phyloP scores from a whole-genome alignment of 2,797 vertebrate genomes.

The Pelodytes ibericus region DNA sequence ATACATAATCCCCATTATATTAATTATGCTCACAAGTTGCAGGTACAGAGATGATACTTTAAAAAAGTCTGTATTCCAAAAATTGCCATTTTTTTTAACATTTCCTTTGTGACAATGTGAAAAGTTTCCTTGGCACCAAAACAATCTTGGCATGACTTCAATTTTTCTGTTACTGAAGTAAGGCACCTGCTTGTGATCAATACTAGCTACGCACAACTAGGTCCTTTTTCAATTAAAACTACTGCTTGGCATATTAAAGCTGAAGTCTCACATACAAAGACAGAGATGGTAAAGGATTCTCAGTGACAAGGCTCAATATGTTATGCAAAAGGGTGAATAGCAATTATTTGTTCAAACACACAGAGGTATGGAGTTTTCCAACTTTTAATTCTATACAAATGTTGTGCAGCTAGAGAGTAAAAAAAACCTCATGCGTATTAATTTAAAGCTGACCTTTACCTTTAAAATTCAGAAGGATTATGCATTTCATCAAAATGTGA shows the following conservation, averaged over 20 bases:
- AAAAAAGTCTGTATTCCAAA: no score
- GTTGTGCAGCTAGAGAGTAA: slow-evolving; percentile 42
- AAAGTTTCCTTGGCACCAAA: not conserved
- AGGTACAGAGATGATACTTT: no score
- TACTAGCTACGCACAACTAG: slow-evolving; percentile 1
- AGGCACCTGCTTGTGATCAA: slow-evolving; percentile 40
- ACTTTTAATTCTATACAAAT: slow-evolving; percentile 49
- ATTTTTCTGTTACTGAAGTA: slow-evolving; percentile 33
- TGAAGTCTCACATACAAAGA: slow-evolving; percentile 43
- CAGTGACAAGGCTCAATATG: slow-evolving; percentile 46
- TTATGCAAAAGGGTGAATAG: slow-evolving; percentile 24
- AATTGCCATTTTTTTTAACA: not conserved
- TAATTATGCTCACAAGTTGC: no score
- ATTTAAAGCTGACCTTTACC: slow-evolving; percentile 58
- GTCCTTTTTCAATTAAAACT: slow-evolving; percentile 46
- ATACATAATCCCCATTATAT: no score
- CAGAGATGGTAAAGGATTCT: slow-evolving; percentile 43
- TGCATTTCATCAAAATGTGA: slow-evolving; percentile 49
- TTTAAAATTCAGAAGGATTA: slow-evolving; percentile 41
- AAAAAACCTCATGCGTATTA: slow-evolving; percentile 38
- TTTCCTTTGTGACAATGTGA: not conserved
- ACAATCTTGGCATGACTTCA: slow-evolving; percentile 26
- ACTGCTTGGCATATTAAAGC: not conserved
- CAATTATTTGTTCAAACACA: slow-evolving; percentile 35
- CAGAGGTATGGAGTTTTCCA: slow-evolving; percentile 20